Percentiles rank a stretch among this genome's conserved stretches.
Evolutionary conservation across 2,113 vertebrate genomes (phyloP).

Genomic region (Noctilio leporinus): DNA sequence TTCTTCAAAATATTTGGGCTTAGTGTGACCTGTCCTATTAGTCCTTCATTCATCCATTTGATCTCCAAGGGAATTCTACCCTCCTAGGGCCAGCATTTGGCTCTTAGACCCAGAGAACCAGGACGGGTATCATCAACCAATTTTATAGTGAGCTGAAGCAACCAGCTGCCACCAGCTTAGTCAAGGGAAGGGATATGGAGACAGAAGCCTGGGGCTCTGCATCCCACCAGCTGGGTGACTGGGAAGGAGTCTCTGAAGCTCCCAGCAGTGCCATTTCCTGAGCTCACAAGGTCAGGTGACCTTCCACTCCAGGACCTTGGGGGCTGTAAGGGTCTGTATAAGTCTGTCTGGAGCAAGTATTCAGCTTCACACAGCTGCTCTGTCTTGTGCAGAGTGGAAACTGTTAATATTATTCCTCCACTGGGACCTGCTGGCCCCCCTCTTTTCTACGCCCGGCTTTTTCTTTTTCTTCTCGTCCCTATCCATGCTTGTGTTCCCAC

Average conservation of each 20-base stretch:
- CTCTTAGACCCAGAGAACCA: background rate
- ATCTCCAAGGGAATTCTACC: background rate
- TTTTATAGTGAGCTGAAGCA: background rate
- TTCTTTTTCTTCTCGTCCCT: background rate
- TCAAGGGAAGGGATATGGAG: background rate
- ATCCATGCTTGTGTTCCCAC: background rate
- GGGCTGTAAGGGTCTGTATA: fast-evolving
- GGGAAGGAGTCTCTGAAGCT: background rate
- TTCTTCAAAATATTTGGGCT: background rate
- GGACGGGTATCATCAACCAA: too few species aligned
- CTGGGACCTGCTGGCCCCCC: background rate
- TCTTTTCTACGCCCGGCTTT: background rate
- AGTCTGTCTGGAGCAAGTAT: fast-evolving
- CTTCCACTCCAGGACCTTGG: background rate
- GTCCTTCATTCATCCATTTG: background rate
- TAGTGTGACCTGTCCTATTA: background rate
- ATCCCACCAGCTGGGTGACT: fast-evolving
- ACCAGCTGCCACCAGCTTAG: background rate
- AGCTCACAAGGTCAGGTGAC: too few species aligned
- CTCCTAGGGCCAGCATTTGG: background rate
- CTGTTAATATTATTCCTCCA: background rate
- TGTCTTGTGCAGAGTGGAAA: fast-evolving
- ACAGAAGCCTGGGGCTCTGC: background rate
- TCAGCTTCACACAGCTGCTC: background rate
- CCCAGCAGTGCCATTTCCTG: background rate